A percentile compares a stretch with the other conserved stretches of the same genome.
Evolutionary conservation across 2,888 invertebrate species (phyloP).

Genomic region (Notodonta ziczac): DNA sequence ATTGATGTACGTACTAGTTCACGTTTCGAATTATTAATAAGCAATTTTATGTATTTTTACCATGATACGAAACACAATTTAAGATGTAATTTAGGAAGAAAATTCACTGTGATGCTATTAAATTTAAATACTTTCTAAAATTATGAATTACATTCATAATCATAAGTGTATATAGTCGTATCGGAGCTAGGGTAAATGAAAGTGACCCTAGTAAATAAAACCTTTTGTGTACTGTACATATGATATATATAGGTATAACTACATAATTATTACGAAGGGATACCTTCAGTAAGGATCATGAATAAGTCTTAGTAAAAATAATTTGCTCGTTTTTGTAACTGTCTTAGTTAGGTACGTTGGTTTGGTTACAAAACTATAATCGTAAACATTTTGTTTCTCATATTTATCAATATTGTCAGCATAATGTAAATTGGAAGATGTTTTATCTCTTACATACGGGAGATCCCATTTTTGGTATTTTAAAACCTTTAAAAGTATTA

Average conservation of each 20-base stretch:
- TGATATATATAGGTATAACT: conserved; percentile 34
- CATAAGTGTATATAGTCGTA: conserved; percentile 40
- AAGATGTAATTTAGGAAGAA: conserved; percentile 50
- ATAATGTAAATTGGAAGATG: no score
- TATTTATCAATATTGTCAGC: no score
- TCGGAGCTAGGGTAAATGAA: conserved; percentile 36
- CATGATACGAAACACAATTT: conserved; percentile 32
- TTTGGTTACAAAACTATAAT: no score
- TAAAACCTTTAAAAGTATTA: no score
- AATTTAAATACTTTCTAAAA: conserved; percentile 45
- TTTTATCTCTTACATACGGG: no score
- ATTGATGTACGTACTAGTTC: conserved; percentile 11
- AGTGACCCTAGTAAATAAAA: conserved; percentile 43
- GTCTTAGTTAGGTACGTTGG: no score
- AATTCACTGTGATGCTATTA: conserved; percentile 82
- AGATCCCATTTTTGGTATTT: no score
- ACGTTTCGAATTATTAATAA: conserved; percentile 4
- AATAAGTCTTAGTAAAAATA: not conserved
- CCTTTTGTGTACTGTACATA: conserved; percentile 41
- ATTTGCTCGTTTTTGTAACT: not conserved
- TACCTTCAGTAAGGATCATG: not conserved
- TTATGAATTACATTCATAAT: conserved; percentile 43
- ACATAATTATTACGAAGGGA: not conserved
- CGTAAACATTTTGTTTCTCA: no score
- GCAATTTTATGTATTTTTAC: conserved; percentile 12